Evolutionary conservation across 2,888 invertebrate genomes (phyloP).

Genomic region (Hemithea aestivaria): DNA sequence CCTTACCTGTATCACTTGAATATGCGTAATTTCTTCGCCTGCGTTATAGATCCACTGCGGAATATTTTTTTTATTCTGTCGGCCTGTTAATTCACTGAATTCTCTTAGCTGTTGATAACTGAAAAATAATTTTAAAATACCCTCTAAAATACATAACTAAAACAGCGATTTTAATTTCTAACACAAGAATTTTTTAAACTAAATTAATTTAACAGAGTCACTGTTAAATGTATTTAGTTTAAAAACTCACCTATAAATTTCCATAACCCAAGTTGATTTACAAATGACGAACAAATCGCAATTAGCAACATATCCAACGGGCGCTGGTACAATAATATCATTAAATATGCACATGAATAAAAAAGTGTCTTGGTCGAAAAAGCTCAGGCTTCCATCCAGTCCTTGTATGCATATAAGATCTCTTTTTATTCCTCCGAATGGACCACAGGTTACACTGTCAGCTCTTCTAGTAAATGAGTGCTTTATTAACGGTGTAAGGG

Average conservation of each 20-base stretch:
- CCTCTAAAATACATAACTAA: too few species aligned
- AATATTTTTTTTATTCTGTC: conserved; percentile 80
- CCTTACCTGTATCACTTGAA: conserved; percentile 80
- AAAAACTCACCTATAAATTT: conserved; percentile 87
- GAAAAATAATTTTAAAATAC: conserved; percentile 25
- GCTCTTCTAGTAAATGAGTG: conserved; percentile 89
- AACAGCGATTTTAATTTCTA: too few species aligned
- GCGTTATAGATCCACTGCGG: conserved; percentile 91
- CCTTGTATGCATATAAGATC: conserved; percentile 96
- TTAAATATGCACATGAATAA: conserved; percentile 90
- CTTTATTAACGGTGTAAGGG: conserved; percentile 85
- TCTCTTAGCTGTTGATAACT: conserved; percentile 90
- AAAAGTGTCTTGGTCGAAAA: conserved; percentile 96
- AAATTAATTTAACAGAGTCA: too few species aligned
- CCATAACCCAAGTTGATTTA: conserved; percentile 89
- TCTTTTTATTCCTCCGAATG: conserved; percentile 91
- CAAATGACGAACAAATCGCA: conserved; percentile 92
- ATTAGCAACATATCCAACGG: conserved; percentile 87
- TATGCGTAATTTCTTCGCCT: conserved; percentile 85
- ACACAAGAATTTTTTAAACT: too few species aligned
- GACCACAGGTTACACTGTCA: conserved; percentile 87
- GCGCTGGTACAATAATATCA: conserved; percentile 89
- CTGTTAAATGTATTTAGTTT: conserved; percentile 6
- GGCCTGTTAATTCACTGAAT: conserved; percentile 80
- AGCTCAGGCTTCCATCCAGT: conserved; percentile 91